These are phyloP conservation scores for Lophotriccus pileatus DNA, from an alignment of 2,797 vertebrate species.

Conservation along the genomic window DNA sequence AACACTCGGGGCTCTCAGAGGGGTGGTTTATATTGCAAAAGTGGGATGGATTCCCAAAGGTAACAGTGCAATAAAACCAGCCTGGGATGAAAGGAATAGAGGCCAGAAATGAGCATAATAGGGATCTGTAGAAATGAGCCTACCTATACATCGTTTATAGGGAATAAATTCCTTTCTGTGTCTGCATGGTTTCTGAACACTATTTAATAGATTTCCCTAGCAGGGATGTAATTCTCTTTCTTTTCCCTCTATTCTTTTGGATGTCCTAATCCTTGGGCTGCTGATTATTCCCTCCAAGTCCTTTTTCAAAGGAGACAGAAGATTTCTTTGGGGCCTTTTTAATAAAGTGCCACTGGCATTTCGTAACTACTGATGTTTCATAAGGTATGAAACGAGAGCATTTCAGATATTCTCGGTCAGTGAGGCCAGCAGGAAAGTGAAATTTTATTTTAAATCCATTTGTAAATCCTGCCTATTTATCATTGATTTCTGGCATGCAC, in stretches of 20 bases:
- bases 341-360: conserved; percentile 5
- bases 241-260: neutral
- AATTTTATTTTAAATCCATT: neutral
- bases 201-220: neutral
- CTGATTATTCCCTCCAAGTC: neutral
- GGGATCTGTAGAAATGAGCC: neutral
- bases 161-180: conserved; percentile 18
- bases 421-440: neutral
- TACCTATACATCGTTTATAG: neutral
- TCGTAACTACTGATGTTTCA: neutral
- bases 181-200: neutral
- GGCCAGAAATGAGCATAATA: neutral
- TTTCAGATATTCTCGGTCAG: neutral
- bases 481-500: neutral
- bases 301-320: neutral
- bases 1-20: neutral
- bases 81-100: neutral
- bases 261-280: conserved; percentile 6
- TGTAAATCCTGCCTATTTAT: neutral
- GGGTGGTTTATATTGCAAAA: neutral
- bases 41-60: conserved; percentile 10
- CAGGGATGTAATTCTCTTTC: neutral
- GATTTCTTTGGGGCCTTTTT: neutral
- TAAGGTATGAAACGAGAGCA: neutral
- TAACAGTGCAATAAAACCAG: neutral